phyloP scores from a whole-genome alignment of 2,113 vertebrate genomes.

The Neopipo cinnamomea region DNA sequence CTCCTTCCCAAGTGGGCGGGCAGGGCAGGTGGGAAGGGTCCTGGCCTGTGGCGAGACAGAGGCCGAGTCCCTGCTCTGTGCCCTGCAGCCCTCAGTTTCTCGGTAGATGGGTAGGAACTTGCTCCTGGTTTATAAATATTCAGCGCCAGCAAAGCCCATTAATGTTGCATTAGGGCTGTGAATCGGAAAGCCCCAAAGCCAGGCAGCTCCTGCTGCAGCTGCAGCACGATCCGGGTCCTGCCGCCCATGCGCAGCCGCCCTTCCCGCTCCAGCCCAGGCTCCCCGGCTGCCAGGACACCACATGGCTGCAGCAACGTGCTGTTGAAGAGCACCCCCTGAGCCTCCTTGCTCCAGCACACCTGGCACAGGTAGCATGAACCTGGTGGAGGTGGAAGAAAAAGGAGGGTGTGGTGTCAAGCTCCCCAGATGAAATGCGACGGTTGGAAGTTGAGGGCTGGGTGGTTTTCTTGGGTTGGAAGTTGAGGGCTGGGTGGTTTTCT shows the following conservation, averaged over 20 bases:
- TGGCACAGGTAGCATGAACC: fast-evolving
- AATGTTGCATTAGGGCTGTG: slow-evolving; percentile 67
- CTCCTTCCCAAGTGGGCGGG: background rate
- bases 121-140: slow-evolving; percentile 65
- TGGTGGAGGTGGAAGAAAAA: background rate
- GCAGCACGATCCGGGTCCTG: background rate
- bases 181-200: slow-evolving; percentile 57
- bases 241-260: background rate
- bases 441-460: background rate
- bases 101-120: background rate
- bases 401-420: too few species aligned
- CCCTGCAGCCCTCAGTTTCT: background rate
- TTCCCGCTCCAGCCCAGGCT: background rate
- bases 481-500: background rate
- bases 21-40: background rate
- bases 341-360: too few species aligned
- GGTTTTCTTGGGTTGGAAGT: background rate
- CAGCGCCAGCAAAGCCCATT: slow-evolving; percentile 31
- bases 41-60: fast-evolving
- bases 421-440: background rate
- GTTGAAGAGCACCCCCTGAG: background rate
- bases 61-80: background rate
- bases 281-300: background rate
- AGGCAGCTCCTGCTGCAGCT: slow-evolving; percentile 4
- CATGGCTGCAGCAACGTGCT: background rate